A percentile compares a stretch with the other conserved stretches of the same genome.
These are phyloP conservation scores for Ifrita kowaldi DNA, from an alignment of 2,113 vertebrate genomes.

Conservation along the genomic window DNA sequence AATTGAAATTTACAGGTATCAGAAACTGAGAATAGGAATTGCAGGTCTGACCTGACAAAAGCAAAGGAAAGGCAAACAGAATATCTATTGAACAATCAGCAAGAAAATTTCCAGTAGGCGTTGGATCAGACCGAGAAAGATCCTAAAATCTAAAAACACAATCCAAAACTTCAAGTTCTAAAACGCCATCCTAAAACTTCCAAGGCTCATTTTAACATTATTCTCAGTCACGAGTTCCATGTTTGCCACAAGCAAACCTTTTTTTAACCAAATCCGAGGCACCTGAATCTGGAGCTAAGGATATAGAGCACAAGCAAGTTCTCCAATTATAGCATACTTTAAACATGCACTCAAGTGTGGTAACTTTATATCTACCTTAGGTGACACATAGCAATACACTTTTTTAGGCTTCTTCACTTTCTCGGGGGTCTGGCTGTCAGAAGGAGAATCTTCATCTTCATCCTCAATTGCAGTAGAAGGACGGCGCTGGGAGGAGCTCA, in stretches of 20 bases:
- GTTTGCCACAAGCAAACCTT: neutral
- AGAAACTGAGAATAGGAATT: neutral
- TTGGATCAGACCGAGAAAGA: neutral
- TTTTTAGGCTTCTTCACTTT: slow-evolving; percentile 99
- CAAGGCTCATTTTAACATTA: neutral
- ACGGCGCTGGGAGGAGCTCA: slow-evolving; percentile 84
- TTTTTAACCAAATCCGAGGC: neutral
- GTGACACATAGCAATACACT: slow-evolving; percentile 98
- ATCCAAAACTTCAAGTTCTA: neutral
- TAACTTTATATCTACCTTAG: slow-evolving; percentile 82
- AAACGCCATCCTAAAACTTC: neutral
- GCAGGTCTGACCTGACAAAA: neutral
- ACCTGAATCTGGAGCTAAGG: neutral
- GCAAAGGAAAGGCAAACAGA: neutral
- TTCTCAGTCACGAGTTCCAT: neutral
- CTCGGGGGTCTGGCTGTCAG: slow-evolving; percentile 85
- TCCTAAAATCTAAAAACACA: neutral
- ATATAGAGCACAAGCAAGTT: neutral
- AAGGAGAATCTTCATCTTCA: slow-evolving; percentile 87
- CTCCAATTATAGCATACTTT: neutral
- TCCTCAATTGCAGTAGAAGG: slow-evolving; percentile 88
- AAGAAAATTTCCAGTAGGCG: neutral
- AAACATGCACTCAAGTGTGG: neutral
- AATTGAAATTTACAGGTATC: neutral
- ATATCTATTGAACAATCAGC: neutral